Evolutionary conservation across 1,140 invertebrate species (phyloP).

Genomic region (Drosophila paulistorum): DNA sequence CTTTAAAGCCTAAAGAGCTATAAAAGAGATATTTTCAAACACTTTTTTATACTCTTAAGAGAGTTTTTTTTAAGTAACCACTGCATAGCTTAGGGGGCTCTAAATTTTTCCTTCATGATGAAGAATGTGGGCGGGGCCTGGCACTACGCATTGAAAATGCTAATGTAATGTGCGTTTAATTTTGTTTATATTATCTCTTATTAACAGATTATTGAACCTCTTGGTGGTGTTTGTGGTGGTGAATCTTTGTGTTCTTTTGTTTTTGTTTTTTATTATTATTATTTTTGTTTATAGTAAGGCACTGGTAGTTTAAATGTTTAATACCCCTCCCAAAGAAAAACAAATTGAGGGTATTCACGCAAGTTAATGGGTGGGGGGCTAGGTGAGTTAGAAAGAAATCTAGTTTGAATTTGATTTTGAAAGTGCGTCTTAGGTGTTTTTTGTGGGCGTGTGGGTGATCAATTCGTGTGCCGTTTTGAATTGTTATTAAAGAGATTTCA

Average conservation of each 20-base stretch:
- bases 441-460: not conserved
- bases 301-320: conserved; percentile 75
- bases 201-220: conserved; percentile 27
- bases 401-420: not conserved
- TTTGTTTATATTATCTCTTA: not conserved
- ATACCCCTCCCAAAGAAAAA: conserved; percentile 6
- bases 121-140: not conserved
- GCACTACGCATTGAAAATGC: not conserved
- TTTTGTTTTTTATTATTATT: conserved; percentile 23
- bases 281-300: conserved; percentile 52
- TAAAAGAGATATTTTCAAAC: too few species aligned
- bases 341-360: conserved; percentile 3
- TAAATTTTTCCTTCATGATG: not conserved
- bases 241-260: conserved; percentile 34
- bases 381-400: not conserved
- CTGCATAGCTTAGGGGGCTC: too few species aligned
- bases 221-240: conserved; percentile 9
- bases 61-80: too few species aligned
- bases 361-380: not conserved
- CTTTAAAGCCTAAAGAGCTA: too few species aligned
- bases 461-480: conserved; percentile 22
- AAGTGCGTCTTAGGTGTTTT: not conserved
- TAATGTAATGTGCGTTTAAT: conserved; percentile 15
- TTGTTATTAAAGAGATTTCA: conserved; percentile 72
- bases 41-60: too few species aligned